Evolutionary conservation across 2,797 vertebrate species (phyloP), one percentile per base, ranked within the genome.

Genomic region (Thamnophis elegans): DNA sequence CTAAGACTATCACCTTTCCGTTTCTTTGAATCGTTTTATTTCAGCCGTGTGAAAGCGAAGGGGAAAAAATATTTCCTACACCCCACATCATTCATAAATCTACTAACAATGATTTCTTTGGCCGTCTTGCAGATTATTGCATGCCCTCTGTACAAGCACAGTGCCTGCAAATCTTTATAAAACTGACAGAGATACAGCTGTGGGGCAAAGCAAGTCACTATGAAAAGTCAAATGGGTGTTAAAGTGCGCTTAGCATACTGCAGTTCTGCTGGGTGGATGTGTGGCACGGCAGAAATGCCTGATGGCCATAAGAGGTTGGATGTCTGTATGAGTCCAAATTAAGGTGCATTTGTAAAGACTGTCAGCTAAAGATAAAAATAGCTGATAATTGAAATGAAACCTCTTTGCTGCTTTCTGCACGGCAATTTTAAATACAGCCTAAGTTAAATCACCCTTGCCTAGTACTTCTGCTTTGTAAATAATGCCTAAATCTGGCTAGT

Each of bases 401-500:
- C 87, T 32, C 91, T 87, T 85, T 94, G 95, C 95, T 92, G 93
- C 85, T 78, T 91, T 82, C 65, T 0, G 0, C 93, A 93, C 36
- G 90, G 90, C 58, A 93, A 94, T 88, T 2, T 60, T 88, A 14
- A 22, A 42, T 42, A 60, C 12, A 93, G 94, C 89, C 90, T 86
- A 82, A 94, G 95, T 92, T 94, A 93, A 92, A 95, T 93, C 82
- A 68, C 32, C 36, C 56, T 92, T 89, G 89, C 92, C 7, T 14
- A n/a, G 86, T 91, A 78, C 92, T 88, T 58, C 85, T 92, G 88
- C 91, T 94, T 42, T 92, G 54, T 90, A 93, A 73, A 93, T 94
- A 93, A 94, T 0, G 89, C 32, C 32, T 22, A 28, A n/a, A 32
- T 56, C 88, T 22, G 13, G 26, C 85, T 92, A 54, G 93, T 78